phyloP scores from a whole-genome alignment of 2,888 invertebrate genomes.

The Dicycla oo region DNA sequence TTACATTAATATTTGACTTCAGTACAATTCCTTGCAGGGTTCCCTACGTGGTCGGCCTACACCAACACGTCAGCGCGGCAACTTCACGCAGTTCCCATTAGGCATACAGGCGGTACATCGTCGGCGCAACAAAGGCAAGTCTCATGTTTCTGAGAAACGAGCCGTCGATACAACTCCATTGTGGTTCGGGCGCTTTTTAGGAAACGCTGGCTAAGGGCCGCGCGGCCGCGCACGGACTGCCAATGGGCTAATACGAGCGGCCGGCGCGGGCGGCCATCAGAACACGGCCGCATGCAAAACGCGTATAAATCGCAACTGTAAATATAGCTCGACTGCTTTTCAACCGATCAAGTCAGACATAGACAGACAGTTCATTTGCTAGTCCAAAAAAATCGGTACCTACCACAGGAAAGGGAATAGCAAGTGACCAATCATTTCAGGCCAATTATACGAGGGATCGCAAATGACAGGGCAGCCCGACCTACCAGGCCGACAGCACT shows the following conservation, averaged over 20 bases:
- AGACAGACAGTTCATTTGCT: slow-evolving; percentile 56
- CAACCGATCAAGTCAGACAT: slow-evolving; percentile 38
- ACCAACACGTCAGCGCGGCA: slow-evolving; percentile 6
- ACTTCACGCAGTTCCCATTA: slow-evolving; percentile 36
- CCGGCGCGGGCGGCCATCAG: background rate
- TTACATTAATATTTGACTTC: slow-evolving; percentile 1
- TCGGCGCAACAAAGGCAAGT: slow-evolving; percentile 44
- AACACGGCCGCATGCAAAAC: slow-evolving; percentile 51
- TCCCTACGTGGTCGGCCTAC: no score
- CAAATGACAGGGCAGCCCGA: slow-evolving; percentile 50
- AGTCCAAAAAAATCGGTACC: slow-evolving; percentile 57
- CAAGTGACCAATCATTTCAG: slow-evolving; percentile 54
- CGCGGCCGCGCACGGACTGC: slow-evolving; percentile 36
- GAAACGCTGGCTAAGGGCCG: slow-evolving; percentile 48
- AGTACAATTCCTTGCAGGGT: background rate
- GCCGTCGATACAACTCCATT: slow-evolving; percentile 51
- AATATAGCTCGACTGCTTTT: slow-evolving; percentile 54
- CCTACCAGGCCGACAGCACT: no score
- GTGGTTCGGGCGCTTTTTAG: slow-evolving; percentile 53
- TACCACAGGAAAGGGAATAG: slow-evolving; percentile 50
- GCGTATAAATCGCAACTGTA: slow-evolving; percentile 45
- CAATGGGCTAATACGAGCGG: slow-evolving; percentile 14
- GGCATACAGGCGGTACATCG: slow-evolving; percentile 34
- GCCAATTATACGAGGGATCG: slow-evolving; percentile 53
- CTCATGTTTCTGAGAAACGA: slow-evolving; percentile 54